These are phyloP conservation scores for Vanessa cardui DNA, from an alignment of 2,888 invertebrate species.

Conservation along the genomic window DNA sequence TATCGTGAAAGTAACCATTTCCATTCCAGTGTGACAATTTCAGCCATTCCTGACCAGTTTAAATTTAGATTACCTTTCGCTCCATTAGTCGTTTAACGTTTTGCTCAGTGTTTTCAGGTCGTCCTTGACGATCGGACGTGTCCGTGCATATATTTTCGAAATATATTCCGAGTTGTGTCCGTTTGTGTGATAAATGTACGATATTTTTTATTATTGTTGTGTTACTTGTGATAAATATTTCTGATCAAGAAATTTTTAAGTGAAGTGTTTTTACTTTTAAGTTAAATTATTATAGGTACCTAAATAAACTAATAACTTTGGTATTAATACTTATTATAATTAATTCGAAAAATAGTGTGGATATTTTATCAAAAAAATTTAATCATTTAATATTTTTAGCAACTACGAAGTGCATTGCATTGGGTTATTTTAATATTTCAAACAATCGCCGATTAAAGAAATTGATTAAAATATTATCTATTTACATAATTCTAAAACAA, in stretches of 20 bases:
- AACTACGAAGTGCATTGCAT: too few relatives aligned
- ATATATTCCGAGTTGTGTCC: background rate
- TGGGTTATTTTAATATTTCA: too few relatives aligned
- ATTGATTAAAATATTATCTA: too few relatives aligned
- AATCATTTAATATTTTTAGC: too few relatives aligned
- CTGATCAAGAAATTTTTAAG: background rate
- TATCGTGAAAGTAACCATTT: background rate
- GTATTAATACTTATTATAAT: too few relatives aligned
- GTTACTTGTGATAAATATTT: background rate
- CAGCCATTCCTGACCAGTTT: conserved; percentile 26
- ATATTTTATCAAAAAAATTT: too few relatives aligned
- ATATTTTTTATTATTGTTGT: background rate
- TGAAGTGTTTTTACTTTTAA: too few relatives aligned
- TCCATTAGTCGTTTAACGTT: conserved; percentile 17
- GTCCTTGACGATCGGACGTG: conserved; percentile 34
- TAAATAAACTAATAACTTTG: too few relatives aligned
- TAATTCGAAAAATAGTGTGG: too few relatives aligned
- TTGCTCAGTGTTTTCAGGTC: conserved; percentile 33
- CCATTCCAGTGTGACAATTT: conserved; percentile 24
- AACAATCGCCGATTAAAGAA: too few relatives aligned
- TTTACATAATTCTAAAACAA: too few relatives aligned
- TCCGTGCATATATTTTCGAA: background rate
- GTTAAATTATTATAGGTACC: too few relatives aligned
- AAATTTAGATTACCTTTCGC: conserved; percentile 33
- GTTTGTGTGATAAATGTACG: background rate